Evolutionary conservation across 2,113 vertebrate species (phyloP).

Genomic region (Ramphastos sulfuratus): DNA sequence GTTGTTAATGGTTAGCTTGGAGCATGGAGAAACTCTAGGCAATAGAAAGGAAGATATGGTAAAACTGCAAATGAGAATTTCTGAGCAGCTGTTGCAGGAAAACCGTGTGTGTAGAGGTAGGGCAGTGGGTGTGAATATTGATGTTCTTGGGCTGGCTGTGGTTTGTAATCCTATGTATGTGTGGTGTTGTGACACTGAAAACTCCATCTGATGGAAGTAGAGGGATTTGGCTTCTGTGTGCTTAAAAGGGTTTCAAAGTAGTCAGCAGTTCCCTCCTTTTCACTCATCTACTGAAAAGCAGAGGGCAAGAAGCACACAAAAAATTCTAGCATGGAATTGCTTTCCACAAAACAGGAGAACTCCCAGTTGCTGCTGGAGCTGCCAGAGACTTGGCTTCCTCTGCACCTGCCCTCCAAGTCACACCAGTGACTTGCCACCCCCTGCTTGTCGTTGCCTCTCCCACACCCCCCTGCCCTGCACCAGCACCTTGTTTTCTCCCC

Average conservation of each 20-base stretch:
- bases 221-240: background rate
- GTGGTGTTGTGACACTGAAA: background rate
- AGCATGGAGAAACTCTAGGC: background rate
- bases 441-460: background rate
- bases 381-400: rapidly evolving
- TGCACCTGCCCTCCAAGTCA: background rate
- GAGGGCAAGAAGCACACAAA: background rate
- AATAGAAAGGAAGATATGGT: background rate
- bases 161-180: background rate
- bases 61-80: background rate
- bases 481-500: background rate
- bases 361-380: rapidly evolving
- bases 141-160: background rate
- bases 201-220: background rate
- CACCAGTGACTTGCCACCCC: background rate
- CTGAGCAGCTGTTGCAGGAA: background rate
- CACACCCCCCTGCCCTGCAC: rapidly evolving
- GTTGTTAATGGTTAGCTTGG: background rate
- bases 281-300: background rate
- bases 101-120: background rate
- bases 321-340: background rate
- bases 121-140: background rate
- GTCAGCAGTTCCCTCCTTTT: background rate
- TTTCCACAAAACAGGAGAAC: rapidly evolving
- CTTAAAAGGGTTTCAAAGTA: background rate